A percentile compares a stretch with the other conserved stretches of the same genome.
These are phyloP conservation scores for Clarias macrocephalus DNA, from an alignment of 2,113 vertebrate species.

Conservation along the genomic window DNA sequence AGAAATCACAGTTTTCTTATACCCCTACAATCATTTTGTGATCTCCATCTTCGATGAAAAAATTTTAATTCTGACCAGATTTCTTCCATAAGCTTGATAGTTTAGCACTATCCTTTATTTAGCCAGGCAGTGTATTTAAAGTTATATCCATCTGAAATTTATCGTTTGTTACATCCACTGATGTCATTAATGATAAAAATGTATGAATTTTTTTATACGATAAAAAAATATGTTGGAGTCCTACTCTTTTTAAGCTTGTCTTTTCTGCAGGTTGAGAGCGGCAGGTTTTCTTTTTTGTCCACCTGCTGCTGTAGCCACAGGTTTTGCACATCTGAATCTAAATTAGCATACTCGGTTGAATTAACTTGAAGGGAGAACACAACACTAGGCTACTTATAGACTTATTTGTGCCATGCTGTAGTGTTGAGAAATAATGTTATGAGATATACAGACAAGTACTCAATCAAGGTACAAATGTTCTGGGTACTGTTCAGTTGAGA, in stretches of 20 bases:
- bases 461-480: not conserved
- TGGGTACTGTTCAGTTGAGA: too few species aligned
- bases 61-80: too few species aligned
- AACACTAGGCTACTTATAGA: not conserved
- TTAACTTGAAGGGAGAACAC: not conserved
- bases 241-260: not conserved
- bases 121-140: too few species aligned
- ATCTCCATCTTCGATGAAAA: too few species aligned
- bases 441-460: not conserved
- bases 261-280: not conserved
- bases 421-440: not conserved
- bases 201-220: too few species aligned
- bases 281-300: not conserved
- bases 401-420: not conserved
- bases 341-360: not conserved
- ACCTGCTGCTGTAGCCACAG: not conserved
- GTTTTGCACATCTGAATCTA: not conserved
- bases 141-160: too few species aligned
- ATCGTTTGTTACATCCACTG: too few species aligned
- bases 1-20: too few species aligned
- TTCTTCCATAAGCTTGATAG: too few species aligned
- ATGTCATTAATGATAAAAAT: not conserved
- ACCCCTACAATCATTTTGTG: too few species aligned
- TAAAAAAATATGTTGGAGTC: not conserved
- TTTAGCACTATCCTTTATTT: too few species aligned